These are phyloP conservation scores for Helarctos malayanus DNA, from an alignment of 2,797 vertebrate species.

Conservation along the genomic window DNA sequence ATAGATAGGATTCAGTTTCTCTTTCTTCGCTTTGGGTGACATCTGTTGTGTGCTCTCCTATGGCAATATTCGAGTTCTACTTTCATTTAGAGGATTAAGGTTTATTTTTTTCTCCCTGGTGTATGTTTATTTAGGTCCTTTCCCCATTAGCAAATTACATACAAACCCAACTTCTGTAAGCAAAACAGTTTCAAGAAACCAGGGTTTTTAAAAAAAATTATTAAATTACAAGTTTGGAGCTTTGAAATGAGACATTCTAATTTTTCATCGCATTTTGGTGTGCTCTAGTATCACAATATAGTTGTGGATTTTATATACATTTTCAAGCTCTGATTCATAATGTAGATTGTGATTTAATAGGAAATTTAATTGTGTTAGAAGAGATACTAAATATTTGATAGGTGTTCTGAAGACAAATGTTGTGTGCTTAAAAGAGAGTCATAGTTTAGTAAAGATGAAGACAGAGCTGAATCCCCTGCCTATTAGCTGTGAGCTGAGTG, in stretches of 20 bases:
- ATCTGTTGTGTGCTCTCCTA: background rate
- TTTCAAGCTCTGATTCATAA: slow-evolving; percentile 75
- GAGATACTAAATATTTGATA: slow-evolving; percentile 80
- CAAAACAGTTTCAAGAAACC: slow-evolving; percentile 36
- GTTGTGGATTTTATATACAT: slow-evolving; percentile 63
- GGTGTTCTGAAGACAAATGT: slow-evolving; percentile 82
- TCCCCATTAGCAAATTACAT: slow-evolving; percentile 14
- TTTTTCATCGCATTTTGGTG: slow-evolving; percentile 64
- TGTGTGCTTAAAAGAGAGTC: slow-evolving; percentile 71
- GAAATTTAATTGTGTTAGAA: slow-evolving; percentile 79
- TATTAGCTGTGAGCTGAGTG: slow-evolving; percentile 92
- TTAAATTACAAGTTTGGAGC: slow-evolving; percentile 48
- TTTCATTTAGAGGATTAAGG: slow-evolving; percentile 37
- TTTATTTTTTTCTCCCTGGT: background rate
- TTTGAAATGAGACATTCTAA: slow-evolving; percentile 51
- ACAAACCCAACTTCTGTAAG: slow-evolving; percentile 14
- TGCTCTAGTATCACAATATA: slow-evolving; percentile 20
- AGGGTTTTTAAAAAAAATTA: background rate
- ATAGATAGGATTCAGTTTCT: slow-evolving; percentile 13
- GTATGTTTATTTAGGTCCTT: slow-evolving; percentile 41
- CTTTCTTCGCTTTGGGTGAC: slow-evolving; percentile 40
- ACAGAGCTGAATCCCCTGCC: slow-evolving; percentile 89
- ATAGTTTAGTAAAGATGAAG: slow-evolving; percentile 92
- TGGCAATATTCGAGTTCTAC: slow-evolving; percentile 44
- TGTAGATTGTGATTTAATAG: slow-evolving; percentile 76